phyloP scores from a whole-genome alignment of 2,797 vertebrate genomes.

The Pangasius macronema region DNA sequence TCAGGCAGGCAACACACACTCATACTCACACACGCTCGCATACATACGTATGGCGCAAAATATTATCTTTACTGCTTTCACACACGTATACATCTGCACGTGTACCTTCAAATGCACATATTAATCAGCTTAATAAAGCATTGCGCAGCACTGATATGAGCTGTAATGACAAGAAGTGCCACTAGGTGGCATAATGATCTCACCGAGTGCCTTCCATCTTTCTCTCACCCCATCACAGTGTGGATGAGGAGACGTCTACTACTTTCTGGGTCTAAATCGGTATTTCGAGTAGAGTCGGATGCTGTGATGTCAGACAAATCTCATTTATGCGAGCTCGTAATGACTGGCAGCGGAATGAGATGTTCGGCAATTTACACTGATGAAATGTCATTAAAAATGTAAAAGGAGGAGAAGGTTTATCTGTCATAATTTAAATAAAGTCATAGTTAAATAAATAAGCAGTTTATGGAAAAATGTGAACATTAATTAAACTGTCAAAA shows the following conservation, averaged over 20 bases:
- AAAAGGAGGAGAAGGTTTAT: not conserved
- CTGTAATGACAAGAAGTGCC: constrained; percentile 57
- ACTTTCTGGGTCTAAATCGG: no score
- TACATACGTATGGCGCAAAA: not conserved
- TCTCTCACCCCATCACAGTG: not conserved
- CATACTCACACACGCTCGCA: not conserved
- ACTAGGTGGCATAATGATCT: constrained; percentile 63
- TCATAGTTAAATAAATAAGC: not conserved
- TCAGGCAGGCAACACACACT: not conserved
- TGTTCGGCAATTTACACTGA: not conserved
- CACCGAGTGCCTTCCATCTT: not conserved
- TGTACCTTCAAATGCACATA: not conserved
- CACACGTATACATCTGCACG: constrained; percentile 10
- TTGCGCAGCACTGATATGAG: not conserved
- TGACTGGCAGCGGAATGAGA: not conserved
- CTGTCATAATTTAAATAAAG: not conserved
- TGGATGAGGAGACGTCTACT: no score
- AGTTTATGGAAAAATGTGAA: not conserved
- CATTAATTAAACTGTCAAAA: no score
- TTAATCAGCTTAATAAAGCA: not conserved
- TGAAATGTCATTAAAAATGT: not conserved
- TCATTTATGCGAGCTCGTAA: no score
- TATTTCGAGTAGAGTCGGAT: no score
- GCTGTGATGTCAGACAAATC: no score
- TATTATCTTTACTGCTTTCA: not conserved